phyloP scores from a whole-genome alignment of 2,888 invertebrate species.

The Drosophila monieri region DNA sequence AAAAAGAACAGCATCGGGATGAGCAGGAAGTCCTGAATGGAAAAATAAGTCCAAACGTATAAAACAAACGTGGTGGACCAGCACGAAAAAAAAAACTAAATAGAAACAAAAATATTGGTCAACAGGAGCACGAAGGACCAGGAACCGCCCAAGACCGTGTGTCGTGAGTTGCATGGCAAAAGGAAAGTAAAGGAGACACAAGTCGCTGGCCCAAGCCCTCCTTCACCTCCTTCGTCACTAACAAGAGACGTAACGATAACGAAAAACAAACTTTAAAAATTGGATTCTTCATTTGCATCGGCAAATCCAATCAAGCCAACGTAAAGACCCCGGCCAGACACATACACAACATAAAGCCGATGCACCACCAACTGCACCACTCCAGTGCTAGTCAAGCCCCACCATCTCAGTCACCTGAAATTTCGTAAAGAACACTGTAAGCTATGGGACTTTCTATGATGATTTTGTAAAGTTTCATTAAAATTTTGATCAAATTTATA shows the following conservation, averaged over 20 bases:
- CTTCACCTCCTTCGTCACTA: constrained; percentile 45
- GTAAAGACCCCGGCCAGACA: constrained; percentile 75
- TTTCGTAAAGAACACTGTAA: neutral
- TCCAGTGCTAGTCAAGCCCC: constrained; percentile 1
- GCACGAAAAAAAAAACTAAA: constrained; percentile 14
- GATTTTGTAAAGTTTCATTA: neutral
- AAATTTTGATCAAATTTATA: no score
- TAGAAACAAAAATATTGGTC: constrained; percentile 1
- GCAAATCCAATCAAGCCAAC: constrained; percentile 82
- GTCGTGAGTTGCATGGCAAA: constrained; percentile 15
- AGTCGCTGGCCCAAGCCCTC: constrained; percentile 11
- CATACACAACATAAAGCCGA: constrained; percentile 75
- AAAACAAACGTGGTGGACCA: constrained; percentile 31
- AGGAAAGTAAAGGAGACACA: constrained; percentile 13
- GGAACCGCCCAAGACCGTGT: constrained; percentile 31
- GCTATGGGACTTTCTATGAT: neutral
- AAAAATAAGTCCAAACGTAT: constrained; percentile 21
- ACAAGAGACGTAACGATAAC: constrained; percentile 78
- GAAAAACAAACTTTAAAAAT: constrained; percentile 82
- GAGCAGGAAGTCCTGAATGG: neutral
- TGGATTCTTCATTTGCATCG: constrained; percentile 82
- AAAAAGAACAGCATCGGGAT: constrained; percentile 1
- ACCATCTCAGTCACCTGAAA: constrained; percentile 29
- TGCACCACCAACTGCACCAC: constrained; percentile 37
- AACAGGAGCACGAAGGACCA: constrained; percentile 14